Base-by-base conservation (phyloP, 64 coral and sea anemone species). In the Montipora capricornis region DNA sequence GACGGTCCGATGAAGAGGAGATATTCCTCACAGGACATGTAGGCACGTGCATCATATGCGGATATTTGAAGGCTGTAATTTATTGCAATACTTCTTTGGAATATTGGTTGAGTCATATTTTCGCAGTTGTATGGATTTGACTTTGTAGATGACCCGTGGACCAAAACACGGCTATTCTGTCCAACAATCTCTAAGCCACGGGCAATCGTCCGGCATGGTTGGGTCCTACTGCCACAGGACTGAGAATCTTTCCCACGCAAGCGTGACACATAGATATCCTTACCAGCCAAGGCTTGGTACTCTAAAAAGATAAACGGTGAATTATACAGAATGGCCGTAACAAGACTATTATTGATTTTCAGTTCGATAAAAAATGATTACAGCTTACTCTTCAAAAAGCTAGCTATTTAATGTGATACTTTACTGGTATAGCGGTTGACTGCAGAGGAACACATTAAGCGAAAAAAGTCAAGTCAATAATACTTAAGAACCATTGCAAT, bases 121-220 rank as follows among this genome's bases (percentile, higher is more conserved):
- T 47, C 45, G 24, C 81, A 84, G 44, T 67, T 69, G 61, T 68
- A 68, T 8, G 79, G 79, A 60, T 26, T 17, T 82, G 20, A 67
- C 20, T 48, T 86, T 4, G 45, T 20, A 14, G 22, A 49, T 86
- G 64, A 20, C 50, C 82, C 82, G 49, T 86, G n/a, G 16, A 86
- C 6, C 0, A 86, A 73, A 71, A 86, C 47, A 20, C 45, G 66
- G n/a, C n/a, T 64, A 86, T 86, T 86, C 10, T 20, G 66, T 47
- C 3, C 66, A 73, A 64, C 82, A 6, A 13, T 71, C 66, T 86
- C 60, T 48, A 86, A 12, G 15, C 82, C 82, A 19, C 82, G 66
- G 0, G 82, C 82, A 73, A 86, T 62, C 66, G 82, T 86, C 46
- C 66, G 70, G 62, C 82, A 86, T 5, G 82, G 64, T 71, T 20